These are phyloP conservation scores for Azorinus chamasolen DNA, from an alignment of 2,888 invertebrate genomes.

Conservation along the genomic window DNA sequence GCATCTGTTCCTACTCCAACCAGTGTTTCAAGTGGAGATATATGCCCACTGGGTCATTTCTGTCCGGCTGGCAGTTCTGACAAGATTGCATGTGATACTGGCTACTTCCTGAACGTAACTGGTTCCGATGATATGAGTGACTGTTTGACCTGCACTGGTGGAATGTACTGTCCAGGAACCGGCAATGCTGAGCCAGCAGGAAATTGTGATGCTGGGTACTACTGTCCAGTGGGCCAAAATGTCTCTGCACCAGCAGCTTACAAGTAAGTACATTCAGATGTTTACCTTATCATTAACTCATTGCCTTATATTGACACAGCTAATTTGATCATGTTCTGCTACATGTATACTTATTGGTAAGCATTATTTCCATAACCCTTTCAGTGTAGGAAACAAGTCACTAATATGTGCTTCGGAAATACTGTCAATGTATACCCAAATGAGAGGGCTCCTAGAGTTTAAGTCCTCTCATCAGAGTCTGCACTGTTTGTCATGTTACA, in stretches of 20 bases:
- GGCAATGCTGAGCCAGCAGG: slow-evolving; percentile 76
- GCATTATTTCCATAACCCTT: too few relatives aligned
- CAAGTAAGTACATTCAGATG: slow-evolving; percentile 59
- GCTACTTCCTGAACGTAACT: slow-evolving; percentile 80
- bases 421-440: too few relatives aligned
- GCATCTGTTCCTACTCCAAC: slow-evolving; percentile 74
- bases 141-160: slow-evolving; percentile 80
- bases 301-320: too few relatives aligned
- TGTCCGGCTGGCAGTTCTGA: slow-evolving; percentile 77
- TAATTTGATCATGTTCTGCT: too few relatives aligned
- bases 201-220: slow-evolving; percentile 82
- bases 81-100: slow-evolving; percentile 73
- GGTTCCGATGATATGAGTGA: slow-evolving; percentile 75
- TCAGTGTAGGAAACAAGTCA: too few relatives aligned
- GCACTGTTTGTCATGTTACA: too few relatives aligned
- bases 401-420: too few relatives aligned
- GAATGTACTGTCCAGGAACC: slow-evolving; percentile 79
- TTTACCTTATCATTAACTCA: background rate
- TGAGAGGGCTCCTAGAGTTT: too few relatives aligned
- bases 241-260: slow-evolving; percentile 78
- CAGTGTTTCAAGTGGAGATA: slow-evolving; percentile 79
- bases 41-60: slow-evolving; percentile 83
- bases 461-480: too few relatives aligned
- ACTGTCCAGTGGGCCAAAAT: slow-evolving; percentile 83
- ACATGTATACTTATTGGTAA: too few relatives aligned